These are phyloP conservation scores for Pheosia tremula DNA, from an alignment of 2,888 invertebrate species.

Conservation along the genomic window DNA sequence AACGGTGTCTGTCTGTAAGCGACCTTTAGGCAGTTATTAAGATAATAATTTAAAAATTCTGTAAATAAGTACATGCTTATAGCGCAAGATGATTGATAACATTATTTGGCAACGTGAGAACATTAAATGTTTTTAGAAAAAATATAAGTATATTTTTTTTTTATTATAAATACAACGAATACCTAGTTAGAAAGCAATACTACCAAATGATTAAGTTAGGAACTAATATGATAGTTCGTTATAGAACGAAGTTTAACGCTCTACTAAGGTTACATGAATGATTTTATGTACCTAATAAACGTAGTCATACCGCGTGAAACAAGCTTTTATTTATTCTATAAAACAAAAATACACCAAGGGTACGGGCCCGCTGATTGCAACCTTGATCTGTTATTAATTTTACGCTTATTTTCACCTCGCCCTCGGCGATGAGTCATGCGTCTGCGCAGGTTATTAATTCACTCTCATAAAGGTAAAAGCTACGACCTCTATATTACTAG, in stretches of 20 bases:
- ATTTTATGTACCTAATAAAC: conserved; percentile 19
- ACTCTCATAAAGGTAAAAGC: conserved; percentile 24
- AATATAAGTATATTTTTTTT: no score
- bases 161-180: no score
- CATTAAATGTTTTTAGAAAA: neutral
- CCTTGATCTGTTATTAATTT: conserved; percentile 75
- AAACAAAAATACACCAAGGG: conserved; percentile 46
- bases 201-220: no score
- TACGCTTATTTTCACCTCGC: conserved; percentile 68
- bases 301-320: conserved; percentile 26
- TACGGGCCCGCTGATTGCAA: conserved; percentile 57
- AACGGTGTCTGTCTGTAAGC: conserved; percentile 34
- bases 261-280: neutral
- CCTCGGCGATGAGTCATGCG: conserved; percentile 49
- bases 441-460: conserved; percentile 42
- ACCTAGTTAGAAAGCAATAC: no score
- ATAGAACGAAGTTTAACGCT: no score
- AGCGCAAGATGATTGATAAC: conserved; percentile 21
- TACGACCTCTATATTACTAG: neutral
- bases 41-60: conserved; percentile 34
- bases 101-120: neutral
- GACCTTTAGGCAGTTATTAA: conserved; percentile 26
- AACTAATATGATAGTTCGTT: no score
- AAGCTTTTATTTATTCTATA: conserved; percentile 48
- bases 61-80: conserved; percentile 15